phyloP scores from a whole-genome alignment of 92 coral and sea anemone species.

The Anthopleura xanthogrammica region DNA sequence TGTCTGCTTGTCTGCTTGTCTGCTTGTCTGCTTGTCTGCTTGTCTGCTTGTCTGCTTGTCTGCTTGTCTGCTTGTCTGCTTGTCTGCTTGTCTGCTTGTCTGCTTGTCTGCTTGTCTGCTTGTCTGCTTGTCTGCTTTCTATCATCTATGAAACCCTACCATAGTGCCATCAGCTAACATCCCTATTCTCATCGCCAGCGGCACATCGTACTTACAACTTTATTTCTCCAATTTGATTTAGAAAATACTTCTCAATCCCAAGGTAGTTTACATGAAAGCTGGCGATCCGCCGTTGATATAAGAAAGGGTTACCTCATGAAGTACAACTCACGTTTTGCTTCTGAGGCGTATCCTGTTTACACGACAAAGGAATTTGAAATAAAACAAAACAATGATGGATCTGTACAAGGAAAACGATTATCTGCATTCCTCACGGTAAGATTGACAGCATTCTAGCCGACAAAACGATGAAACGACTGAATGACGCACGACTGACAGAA shows the following conservation, averaged over 20 bases:
- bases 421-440: conserved; percentile 28
- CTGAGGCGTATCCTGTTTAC: not conserved
- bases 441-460: not conserved
- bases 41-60: too few relatives aligned
- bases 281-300: not conserved
- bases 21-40: too few relatives aligned
- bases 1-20: too few relatives aligned
- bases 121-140: too few relatives aligned
- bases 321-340: conserved; percentile 7
- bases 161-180: too few relatives aligned
- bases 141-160: too few relatives aligned
- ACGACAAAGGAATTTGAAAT: conserved; percentile 3
- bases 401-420: not conserved
- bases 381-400: not conserved
- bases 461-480: too few relatives aligned
- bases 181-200: too few relatives aligned
- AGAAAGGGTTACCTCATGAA: conserved; percentile 9
- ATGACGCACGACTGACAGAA: too few relatives aligned
- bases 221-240: not conserved
- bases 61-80: too few relatives aligned
- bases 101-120: too few relatives aligned
- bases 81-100: too few relatives aligned
- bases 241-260: not conserved
- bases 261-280: conserved; percentile 25
- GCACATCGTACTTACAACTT: not conserved